Evolutionary conservation across 2,797 vertebrate genomes (phyloP), one percentile per base, ranked within the genome.

Genomic region (Dendrocincla fuliginosa): DNA sequence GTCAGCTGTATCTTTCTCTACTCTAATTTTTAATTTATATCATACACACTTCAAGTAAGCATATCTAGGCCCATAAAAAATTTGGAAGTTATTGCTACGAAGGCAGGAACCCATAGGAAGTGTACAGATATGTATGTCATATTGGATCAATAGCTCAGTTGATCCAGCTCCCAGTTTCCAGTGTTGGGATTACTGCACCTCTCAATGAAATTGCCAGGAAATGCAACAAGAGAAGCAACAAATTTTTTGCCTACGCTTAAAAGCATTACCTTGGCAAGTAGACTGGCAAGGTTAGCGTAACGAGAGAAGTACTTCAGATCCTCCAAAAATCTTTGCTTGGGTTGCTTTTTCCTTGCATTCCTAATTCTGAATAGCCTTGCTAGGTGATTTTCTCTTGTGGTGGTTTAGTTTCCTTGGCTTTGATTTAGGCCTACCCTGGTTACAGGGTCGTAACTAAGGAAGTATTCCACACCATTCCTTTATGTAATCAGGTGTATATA

Each of bases 91-190:
- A 28, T 37, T 80, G 7, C 18, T 87, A 46, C 44, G 76, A 76
- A 79, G 28, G 6, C 37, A 68, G 0, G 0, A 60, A 13, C 64
- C 18, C 7, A 1, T 7, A 33, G n/a, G 18, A 41, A 83, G 5
- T 39, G 9, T 64, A 15, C 11, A 71, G 35, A 35, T 49, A 22
- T 13, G 5, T 41, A 15, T 68, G 23, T 5, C 12, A 5, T 37
- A 46, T 3, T 50, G 24, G 7, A 64, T 44, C 27, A 55, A 8
- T 7, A 50, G 16, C 22, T 81, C 20, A 47, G 50, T 32, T 70
- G 56, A 60, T 53, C 42, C 37, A 24, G 6, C 25, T 73, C 13
- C 27, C 35, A 35, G 30, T 33, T 41, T 52, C 33, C 13, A 49
- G 25, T 14, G 13, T 28, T 53, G 13, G 2, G 8, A n/a, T 82